A percentile compares a stretch with the other conserved stretches of the same genome.
Conservation (phyloP, 2,797 vertebrate genomes). For the Rhodeus uyekii region DNA sequence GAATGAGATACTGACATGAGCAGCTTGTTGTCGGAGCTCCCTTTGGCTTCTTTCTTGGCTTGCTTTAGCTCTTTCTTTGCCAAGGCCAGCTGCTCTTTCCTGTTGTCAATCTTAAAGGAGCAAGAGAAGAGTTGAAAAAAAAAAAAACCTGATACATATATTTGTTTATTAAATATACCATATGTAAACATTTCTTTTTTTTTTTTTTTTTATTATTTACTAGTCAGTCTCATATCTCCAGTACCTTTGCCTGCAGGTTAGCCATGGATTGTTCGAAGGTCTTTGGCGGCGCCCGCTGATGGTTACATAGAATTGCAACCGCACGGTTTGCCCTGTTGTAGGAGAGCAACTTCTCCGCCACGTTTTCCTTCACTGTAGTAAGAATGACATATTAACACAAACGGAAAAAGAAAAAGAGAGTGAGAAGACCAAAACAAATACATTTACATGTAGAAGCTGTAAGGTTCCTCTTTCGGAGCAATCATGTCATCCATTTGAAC, state of each 20-base stretch:
- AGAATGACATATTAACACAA: neutral
- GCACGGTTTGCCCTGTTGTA: slow-evolving; percentile 83
- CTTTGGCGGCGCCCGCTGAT: slow-evolving; percentile 82
- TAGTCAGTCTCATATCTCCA: neutral
- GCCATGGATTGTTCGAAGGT: slow-evolving; percentile 84
- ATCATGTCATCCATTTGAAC: neutral
- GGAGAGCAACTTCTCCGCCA: slow-evolving; percentile 77
- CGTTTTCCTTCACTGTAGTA: slow-evolving; percentile 68
- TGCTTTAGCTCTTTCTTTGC: slow-evolving; percentile 72
- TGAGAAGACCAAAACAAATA: neutral
- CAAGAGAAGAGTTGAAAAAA: neutral
- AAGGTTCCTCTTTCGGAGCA: neutral
- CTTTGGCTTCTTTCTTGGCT: slow-evolving; percentile 73
- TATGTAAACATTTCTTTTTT: neutral
- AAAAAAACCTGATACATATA: neutral
- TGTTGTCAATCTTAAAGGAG: slow-evolving; percentile 66
- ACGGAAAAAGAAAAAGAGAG: neutral
- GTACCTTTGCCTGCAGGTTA: slow-evolving; percentile 73
- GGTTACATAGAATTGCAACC: slow-evolving; percentile 84
- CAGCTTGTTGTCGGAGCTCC: slow-evolving; percentile 63
- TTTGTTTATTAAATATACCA: too few species aligned
- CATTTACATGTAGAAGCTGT: neutral
- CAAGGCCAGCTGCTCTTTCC: slow-evolving; percentile 71
- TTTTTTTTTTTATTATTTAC: neutral
- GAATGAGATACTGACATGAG: slow-evolving; percentile 65